Conservation (phyloP, 2,113 vertebrate genomes). For the Daubentonia madagascariensis region DNA sequence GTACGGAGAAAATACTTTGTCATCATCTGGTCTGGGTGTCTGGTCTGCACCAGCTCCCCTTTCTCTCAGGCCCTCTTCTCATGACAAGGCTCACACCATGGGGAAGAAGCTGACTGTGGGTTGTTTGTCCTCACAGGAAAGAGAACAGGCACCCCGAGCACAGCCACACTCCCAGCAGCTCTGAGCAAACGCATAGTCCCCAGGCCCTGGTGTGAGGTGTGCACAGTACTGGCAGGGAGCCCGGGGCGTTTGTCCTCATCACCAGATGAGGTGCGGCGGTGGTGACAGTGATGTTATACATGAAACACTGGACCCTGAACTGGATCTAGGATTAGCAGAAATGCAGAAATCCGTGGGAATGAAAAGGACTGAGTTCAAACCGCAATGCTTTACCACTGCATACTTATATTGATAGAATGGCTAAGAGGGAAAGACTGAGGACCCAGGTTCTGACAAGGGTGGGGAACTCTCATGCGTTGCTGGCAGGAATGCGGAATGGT, state of each 20-base stretch:
- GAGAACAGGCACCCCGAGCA: background rate
- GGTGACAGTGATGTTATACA: no score
- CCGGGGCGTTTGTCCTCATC: rapidly evolving
- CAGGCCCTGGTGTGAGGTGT: no score
- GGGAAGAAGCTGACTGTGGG: background rate
- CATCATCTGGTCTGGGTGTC: no score
- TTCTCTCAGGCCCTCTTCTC: background rate
- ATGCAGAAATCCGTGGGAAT: background rate
- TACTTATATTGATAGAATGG: background rate
- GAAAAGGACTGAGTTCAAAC: background rate
- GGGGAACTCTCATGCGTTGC: rapidly evolving
- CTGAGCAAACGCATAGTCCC: background rate
- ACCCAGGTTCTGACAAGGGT: rapidly evolving
- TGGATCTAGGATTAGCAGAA: background rate
- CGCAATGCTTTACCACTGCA: rapidly evolving
- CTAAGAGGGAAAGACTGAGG: rapidly evolving
- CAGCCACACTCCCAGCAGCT: rapidly evolving
- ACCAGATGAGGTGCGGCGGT: rapidly evolving
- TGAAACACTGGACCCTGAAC: background rate
- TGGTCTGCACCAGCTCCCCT: no score
- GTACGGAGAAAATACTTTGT: no score
- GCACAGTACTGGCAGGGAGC: no score
- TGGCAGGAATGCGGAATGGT: rapidly evolving
- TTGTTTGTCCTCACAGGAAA: background rate
- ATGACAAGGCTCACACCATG: background rate